phyloP scores from a whole-genome alignment of 2,888 invertebrate species.

The Heliconius cydno region DNA sequence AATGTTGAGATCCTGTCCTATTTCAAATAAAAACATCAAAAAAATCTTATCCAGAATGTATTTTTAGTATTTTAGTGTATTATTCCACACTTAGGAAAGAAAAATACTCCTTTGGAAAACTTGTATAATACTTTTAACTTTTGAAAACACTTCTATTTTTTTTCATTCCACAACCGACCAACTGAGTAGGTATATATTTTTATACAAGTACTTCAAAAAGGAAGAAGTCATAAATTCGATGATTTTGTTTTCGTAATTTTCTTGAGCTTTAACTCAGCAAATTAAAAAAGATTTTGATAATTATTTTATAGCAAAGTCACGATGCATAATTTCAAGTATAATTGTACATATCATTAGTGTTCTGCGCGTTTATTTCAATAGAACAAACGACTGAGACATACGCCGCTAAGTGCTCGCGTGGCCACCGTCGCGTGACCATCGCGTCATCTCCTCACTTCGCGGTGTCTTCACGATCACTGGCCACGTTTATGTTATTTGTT shows the following conservation, averaged over 20 bases:
- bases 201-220: background rate
- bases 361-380: slow-evolving; percentile 27
- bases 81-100: no score
- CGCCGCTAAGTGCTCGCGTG: slow-evolving; percentile 21
- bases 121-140: no score
- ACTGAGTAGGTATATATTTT: background rate
- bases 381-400: slow-evolving; percentile 4
- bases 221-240: background rate
- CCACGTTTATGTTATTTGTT: slow-evolving; percentile 33
- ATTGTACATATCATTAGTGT: slow-evolving; percentile 25
- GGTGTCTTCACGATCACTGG: slow-evolving; percentile 16
- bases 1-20: no score
- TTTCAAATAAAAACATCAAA: no score
- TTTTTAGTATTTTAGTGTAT: no score
- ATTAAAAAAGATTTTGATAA: background rate
- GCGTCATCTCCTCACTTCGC: slow-evolving; percentile 22
- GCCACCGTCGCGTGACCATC: slow-evolving; percentile 37
- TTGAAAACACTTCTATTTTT: no score
- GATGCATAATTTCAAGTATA: background rate
- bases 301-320: background rate
- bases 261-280: background rate
- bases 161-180: no score
- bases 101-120: no score
- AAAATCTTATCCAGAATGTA: no score
- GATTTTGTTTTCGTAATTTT: background rate